These are phyloP conservation scores for Nestor notabilis DNA, from an alignment of 2,113 vertebrate genomes.

Conservation along the genomic window DNA sequence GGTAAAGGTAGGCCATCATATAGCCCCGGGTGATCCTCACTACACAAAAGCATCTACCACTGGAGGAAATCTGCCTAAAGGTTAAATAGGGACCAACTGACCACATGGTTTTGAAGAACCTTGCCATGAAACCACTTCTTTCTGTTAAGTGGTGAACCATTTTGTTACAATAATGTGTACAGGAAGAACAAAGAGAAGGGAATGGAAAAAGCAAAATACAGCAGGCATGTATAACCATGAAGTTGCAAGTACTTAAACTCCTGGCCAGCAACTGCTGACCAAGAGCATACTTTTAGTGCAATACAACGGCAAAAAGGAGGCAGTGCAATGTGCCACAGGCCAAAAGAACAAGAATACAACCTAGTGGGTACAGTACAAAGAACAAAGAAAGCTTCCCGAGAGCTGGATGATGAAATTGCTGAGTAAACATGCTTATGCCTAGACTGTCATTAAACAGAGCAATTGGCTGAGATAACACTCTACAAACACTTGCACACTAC, in stretches of 20 bases:
- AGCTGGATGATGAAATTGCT: not conserved
- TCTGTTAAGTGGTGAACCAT: not conserved
- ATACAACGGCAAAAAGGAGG: not conserved
- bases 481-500: not conserved
- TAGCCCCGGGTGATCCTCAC: not conserved
- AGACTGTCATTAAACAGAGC: not conserved
- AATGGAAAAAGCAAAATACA: not conserved
- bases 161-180: not conserved
- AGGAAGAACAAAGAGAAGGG: not conserved
- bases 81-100: not conserved
- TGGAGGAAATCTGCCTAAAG: not conserved
- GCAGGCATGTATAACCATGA: not conserved
- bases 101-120: not conserved
- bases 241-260: not conserved
- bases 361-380: not conserved
- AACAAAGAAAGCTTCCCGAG: not conserved
- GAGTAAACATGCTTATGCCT: not conserved
- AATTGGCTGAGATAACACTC: not conserved
- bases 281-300: not conserved
- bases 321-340: not conserved
- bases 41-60: not conserved
- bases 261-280: not conserved
- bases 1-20: not conserved
- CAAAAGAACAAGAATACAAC: not conserved
- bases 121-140: not conserved